Evolutionary conservation across 2,888 invertebrate species (phyloP), one percentile per base, ranked within the genome.

Genomic region (Drosophila nigritarsus): DNA sequence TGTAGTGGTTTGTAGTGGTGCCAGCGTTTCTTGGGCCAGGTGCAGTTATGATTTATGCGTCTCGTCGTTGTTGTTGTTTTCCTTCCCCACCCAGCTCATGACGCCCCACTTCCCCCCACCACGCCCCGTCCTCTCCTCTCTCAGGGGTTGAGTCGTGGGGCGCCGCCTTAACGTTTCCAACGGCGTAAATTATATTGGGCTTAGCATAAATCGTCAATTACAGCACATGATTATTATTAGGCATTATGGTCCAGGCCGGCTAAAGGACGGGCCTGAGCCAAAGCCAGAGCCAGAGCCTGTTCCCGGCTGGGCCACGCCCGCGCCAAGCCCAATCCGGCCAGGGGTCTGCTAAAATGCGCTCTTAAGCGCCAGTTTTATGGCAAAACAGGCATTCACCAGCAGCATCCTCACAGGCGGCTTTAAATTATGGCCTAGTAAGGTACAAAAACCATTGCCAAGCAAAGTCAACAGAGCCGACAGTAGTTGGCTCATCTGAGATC

Each of bases 171-270:
- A 83, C 64, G 78, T 85, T 88, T 86, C 81, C 78, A 80, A 73
- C 87, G 89, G 85, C 88, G 85, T 85, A 85, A 85, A 85, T 85
- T 85, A 85, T 90, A 82, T 85, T 86, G 87, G 75, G 90, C 85
- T 86, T 88, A 88, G 90, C 84, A 85, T 85, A 85, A 85, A 85
- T 85, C 84, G 84, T 85, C 84, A 85, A 85, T 85, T 85, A 85
- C 84, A 85, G 88, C 88, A 89, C 84, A 89, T 85, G 90, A 89
- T 85, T 89, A 85, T 89, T 89, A 85, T 85, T 87, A 85, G 84
- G 90, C 82, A 88, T 83, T 88, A 88, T 88, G 86, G 83, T 59
- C 58, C 70, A 60, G 73, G 32, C 61, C 55, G 45, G 42, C 59
- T 24, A 58, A 70, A 78, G 73, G 68, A 73, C 73, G 74, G 73